A percentile compares a stretch with the other conserved stretches of the same genome.
phyloP scores from a whole-genome alignment of 1,140 invertebrate species.

The Lasioglossum albipes region DNA sequence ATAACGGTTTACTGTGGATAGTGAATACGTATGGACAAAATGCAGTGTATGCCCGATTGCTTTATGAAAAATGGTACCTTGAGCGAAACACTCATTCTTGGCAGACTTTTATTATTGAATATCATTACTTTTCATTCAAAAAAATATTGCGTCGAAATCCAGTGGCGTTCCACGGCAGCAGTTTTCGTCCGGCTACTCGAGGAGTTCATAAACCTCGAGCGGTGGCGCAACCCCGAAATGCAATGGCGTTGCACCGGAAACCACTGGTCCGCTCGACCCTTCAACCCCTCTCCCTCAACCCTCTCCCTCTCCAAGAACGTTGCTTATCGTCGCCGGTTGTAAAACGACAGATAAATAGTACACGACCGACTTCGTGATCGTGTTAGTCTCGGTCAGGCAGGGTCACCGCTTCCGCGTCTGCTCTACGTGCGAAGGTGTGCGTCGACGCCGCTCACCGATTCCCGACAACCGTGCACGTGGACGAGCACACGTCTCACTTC shows the following conservation, averaged over 20 bases:
- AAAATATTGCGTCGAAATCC: conserved; percentile 7
- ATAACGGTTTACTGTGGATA: too few relatives aligned
- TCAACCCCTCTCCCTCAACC: too few relatives aligned
- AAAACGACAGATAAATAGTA: conserved; percentile 54
- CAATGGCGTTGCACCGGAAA: background rate
- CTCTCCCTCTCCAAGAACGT: background rate
- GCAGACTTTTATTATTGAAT: too few relatives aligned
- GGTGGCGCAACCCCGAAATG: conserved; percentile 4
- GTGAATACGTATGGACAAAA: too few relatives aligned
- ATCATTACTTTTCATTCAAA: too few relatives aligned
- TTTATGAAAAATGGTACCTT: too few relatives aligned
- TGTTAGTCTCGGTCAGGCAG: conserved; percentile 36
- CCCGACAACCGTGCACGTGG: background rate
- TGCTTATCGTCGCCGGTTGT: conserved; percentile 44
- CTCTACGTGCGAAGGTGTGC: background rate
- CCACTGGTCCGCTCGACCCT: background rate
- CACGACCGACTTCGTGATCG: conserved; percentile 47
- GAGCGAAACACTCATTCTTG: too few relatives aligned
- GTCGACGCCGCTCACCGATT: background rate
- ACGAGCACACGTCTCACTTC: background rate
- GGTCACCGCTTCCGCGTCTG: conserved; percentile 55
- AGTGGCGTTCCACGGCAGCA: background rate
- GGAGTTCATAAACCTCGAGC: background rate
- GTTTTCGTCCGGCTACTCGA: background rate
- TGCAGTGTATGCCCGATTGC: too few relatives aligned